Conservation (phyloP, 2,888 invertebrate species). For the Drosophila lutescens region DNA sequence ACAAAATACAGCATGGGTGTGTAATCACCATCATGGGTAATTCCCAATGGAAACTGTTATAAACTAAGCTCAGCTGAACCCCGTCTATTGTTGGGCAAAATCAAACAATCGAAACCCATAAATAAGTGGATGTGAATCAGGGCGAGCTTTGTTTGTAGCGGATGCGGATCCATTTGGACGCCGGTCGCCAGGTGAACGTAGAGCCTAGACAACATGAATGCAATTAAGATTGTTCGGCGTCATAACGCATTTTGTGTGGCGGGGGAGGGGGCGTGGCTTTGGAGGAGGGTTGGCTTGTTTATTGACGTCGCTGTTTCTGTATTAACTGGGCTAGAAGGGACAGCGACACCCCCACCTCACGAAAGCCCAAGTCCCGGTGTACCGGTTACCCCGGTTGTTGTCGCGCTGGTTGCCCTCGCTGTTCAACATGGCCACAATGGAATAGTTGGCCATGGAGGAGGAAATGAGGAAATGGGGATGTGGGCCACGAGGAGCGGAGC, state of each 20-base stretch:
- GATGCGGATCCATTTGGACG: conserved; percentile 25
- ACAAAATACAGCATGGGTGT: background rate
- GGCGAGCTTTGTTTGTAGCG: conserved; percentile 6
- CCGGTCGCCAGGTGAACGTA: conserved; percentile 24
- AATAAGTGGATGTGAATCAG: conserved; percentile 29
- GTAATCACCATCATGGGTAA: conserved; percentile 3
- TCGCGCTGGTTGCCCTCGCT: conserved; percentile 63
- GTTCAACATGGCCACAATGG: conserved; percentile 68
- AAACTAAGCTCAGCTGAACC: background rate
- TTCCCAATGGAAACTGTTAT: conserved; percentile 2
- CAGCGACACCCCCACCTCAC: background rate
- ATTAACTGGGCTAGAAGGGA: conserved; percentile 62
- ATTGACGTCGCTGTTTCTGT: conserved; percentile 55
- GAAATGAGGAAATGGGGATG: too few relatives aligned
- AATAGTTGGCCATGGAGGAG: conserved; percentile 13
- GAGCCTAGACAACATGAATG: conserved; percentile 53
- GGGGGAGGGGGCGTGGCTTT: background rate
- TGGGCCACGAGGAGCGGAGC: conserved; percentile 53
- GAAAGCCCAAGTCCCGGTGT: background rate
- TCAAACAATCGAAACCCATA: conserved; percentile 22
- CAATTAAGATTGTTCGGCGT: conserved; percentile 72
- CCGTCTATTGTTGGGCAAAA: conserved; percentile 16
- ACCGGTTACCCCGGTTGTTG: conserved; percentile 50
- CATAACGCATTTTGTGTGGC: conserved; percentile 62
- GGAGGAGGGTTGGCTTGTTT: conserved; percentile 41